Evolutionary conservation across 2,888 invertebrate species (phyloP), one percentile per base, ranked within the genome.

Genomic region (Epicampocera succincta): DNA sequence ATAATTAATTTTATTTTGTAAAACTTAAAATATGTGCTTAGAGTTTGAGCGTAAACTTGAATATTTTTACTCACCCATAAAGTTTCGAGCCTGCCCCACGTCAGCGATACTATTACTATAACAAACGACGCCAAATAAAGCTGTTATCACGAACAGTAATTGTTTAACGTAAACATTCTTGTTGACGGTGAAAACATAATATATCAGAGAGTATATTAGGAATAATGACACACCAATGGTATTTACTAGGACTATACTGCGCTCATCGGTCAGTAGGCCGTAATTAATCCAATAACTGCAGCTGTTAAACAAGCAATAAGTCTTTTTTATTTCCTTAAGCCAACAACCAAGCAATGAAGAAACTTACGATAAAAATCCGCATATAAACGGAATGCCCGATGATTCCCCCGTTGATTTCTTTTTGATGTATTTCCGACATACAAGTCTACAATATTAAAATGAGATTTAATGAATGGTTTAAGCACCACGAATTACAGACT

Each of bases 261-360:
- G 91, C 88, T 97, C 96, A 84, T 92, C 91, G 86, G 95, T 95
- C 72, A 95, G 90, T 83, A 94, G 91, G 40, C 96, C 97, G 91
- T 97, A 97, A 61, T 95, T 92, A 40, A 96, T 90, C 97, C 97
- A 97, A 74, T 96, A 91, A 85, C 93, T 93, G 87, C 95, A 94
- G 83, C 96, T 96, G 92, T 77, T 25, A 33, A 83, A 84, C 33
- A 33, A 33, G 6, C 33, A 33, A 33, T 33, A 8, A 33, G 8
- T 25, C 5, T 4, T 33, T 17, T 40, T 8, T 4, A n/a, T n/a
- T n/a, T n/a, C n/a, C n/a, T 29, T 12, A 56, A n/a, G 21, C 5
- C 13, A n/a, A 54, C 21, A 54, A 19, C 15, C 1, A n/a, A 17
- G n/a, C 19, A 68, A n/a, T n/a, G n/a, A n/a, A 3, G 40, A 46